Base-by-base conservation (phyloP, 2,888 invertebrate species). In the Acanthosepion pharaonis region DNA sequence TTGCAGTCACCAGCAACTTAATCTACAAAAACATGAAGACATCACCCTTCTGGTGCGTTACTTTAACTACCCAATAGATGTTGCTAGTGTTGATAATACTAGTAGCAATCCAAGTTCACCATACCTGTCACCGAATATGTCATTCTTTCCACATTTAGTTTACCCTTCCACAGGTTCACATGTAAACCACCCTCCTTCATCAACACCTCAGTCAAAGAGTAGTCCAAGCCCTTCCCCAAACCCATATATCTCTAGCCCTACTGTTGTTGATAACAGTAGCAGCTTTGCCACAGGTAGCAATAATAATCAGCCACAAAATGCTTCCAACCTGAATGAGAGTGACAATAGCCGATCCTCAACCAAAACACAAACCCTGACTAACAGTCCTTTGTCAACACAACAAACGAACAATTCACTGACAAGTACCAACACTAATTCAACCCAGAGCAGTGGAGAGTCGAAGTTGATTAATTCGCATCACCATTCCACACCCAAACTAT, bases 21-120 rank as follows among this genome's bases (percentile, higher is more conserved):
- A 95, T 15, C 95, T 96, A 42, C 97, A 96, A 95, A 95, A 94
- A 42, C 95, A 96, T 94, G 99, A 98, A 33, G 99, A 99, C 96
- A 98, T 99, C 97, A 99, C 99, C 0, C 98, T 99, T 48, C 97
- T 99, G 0, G 98, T 99, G 94, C 98, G 99, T 92, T 99, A 99
- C 97, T 99, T 99, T 96, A 99, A 98, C 96, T 99, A 98, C 96
- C 98, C 98, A 0, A 97, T 99, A 48, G 98, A 98, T 0, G 98
- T 98, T 95, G 98, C 98, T 0, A 97, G 18, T 94, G n/a, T n/a
- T 78, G 78, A 78, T n/a, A 78, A 78, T 9, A 49, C 92, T 48
- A 59, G 92, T 48, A 91, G 55, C 91, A 91, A 51, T 18, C 91
- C 94, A 1, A 92, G 94, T 20, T 91, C 92, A 64, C 94, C 95